Conservation (phyloP, 2,888 invertebrate genomes). For the Chorisops tibialis region DNA sequence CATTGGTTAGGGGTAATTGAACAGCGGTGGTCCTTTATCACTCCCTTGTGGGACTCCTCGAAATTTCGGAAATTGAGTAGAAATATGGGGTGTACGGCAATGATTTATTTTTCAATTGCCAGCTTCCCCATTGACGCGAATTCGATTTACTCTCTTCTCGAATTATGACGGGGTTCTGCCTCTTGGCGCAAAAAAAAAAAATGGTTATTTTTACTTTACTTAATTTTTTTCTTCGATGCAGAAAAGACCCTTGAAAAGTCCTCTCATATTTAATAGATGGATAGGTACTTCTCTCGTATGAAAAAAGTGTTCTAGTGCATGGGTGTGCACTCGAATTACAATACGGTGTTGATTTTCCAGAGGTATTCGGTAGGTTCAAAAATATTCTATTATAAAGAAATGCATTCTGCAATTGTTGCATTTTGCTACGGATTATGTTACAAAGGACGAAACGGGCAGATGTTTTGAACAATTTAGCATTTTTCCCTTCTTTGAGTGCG, state of each 20-base stretch:
- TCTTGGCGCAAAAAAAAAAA: too few species aligned
- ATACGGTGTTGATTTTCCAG: constrained; percentile 19
- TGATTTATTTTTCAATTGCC: constrained; percentile 23
- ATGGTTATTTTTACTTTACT: too few species aligned
- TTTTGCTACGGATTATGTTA: not conserved
- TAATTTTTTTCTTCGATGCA: too few species aligned
- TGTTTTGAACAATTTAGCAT: constrained; percentile 5
- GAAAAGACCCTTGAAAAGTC: not conserved
- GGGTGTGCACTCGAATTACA: constrained; percentile 1
- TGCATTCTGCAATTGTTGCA: constrained; percentile 17
- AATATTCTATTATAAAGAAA: not conserved
- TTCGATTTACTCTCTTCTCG: constrained; percentile 9
- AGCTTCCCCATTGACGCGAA: not conserved
- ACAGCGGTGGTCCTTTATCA: constrained; percentile 14
- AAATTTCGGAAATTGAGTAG: constrained; percentile 6
- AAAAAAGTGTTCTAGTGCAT: not conserved
- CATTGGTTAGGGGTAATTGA: constrained; percentile 15
- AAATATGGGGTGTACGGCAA: not conserved
- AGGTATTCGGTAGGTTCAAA: not conserved
- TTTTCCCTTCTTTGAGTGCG: constrained; percentile 7
- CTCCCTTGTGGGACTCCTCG: constrained; percentile 13
- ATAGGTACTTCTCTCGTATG: constrained; percentile 14
- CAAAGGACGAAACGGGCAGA: constrained; percentile 11
- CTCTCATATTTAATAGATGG: constrained; percentile 18
- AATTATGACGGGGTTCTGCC: too few species aligned